Percentiles rank a stretch among this genome's conserved stretches.
Conservation (phyloP, 1,140 invertebrate genomes). For the Bombyx mandarina region DNA sequence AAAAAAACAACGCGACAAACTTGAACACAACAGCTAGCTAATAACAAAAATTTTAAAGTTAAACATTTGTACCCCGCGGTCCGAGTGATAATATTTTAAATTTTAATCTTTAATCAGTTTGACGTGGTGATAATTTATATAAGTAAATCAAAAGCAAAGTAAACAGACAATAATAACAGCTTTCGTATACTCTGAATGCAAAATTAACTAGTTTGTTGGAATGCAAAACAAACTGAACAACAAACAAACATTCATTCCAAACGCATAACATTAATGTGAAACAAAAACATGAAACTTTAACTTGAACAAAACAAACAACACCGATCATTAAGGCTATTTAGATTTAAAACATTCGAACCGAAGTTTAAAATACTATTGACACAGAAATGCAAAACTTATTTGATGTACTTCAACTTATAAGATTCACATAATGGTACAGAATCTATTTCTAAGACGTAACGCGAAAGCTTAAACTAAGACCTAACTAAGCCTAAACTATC, state of each 20-base stretch:
- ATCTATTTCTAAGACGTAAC: not conserved
- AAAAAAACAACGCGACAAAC: no score
- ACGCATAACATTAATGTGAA: slow-evolving; percentile 26
- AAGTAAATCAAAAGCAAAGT: no score
- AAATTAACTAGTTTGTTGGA: slow-evolving; percentile 15
- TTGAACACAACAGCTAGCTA: no score
- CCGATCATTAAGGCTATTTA: slow-evolving; percentile 60
- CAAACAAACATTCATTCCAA: slow-evolving; percentile 20
- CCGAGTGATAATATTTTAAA: no score
- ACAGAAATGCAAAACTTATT: not conserved
- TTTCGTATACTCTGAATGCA: not conserved
- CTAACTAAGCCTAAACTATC: slow-evolving; percentile 35
- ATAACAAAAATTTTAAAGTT: no score
- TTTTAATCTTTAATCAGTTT: no score
- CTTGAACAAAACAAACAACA: slow-evolving; percentile 41
- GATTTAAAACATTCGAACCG: slow-evolving; percentile 12
- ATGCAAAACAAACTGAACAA: slow-evolving; percentile 17
- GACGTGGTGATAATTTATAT: no score
- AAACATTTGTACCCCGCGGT: no score
- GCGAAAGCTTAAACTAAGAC: not conserved
- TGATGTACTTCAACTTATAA: not conserved
- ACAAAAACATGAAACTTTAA: slow-evolving; percentile 33
- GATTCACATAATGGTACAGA: slow-evolving; percentile 1
- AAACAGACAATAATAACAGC: no score
- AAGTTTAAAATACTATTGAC: slow-evolving; percentile 1